Percentiles rank a stretch among this genome's conserved stretches.
Conservation (phyloP, 2,888 invertebrate species). For the Rhopalosiphum nymphaeae region DNA sequence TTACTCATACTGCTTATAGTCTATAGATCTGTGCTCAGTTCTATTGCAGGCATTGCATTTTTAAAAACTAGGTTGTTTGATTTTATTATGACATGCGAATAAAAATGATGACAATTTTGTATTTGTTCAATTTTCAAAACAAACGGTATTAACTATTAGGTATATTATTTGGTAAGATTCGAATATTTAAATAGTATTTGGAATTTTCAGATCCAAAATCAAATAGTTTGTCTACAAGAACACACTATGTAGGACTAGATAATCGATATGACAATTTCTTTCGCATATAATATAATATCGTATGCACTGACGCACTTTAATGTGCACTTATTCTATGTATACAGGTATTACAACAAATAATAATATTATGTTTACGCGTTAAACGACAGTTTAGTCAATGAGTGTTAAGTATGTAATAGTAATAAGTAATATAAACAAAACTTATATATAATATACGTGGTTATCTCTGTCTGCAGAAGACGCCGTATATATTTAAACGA, state of each 20-base stretch:
- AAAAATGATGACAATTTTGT: background rate
- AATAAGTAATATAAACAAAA: background rate
- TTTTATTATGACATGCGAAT: background rate
- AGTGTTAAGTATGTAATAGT: background rate
- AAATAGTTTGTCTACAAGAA: background rate
- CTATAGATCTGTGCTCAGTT: background rate
- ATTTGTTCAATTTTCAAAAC: background rate
- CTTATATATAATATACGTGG: background rate
- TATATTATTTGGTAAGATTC: background rate
- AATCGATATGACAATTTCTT: background rate
- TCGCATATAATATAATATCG: background rate
- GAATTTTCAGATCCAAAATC: background rate
- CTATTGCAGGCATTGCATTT: background rate
- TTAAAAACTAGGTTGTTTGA: background rate
- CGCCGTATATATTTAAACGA: background rate
- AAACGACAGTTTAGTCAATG: background rate
- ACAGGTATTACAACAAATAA: background rate
- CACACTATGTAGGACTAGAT: background rate
- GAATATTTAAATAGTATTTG: background rate
- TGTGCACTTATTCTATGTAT: no score
- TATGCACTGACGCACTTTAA: no score
- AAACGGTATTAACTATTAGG: background rate
- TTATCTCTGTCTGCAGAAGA: background rate
- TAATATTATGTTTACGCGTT: background rate
- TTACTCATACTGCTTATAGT: background rate